Conservation (phyloP, 2,888 invertebrate genomes). For the Omphaloscelis lunosa region DNA sequence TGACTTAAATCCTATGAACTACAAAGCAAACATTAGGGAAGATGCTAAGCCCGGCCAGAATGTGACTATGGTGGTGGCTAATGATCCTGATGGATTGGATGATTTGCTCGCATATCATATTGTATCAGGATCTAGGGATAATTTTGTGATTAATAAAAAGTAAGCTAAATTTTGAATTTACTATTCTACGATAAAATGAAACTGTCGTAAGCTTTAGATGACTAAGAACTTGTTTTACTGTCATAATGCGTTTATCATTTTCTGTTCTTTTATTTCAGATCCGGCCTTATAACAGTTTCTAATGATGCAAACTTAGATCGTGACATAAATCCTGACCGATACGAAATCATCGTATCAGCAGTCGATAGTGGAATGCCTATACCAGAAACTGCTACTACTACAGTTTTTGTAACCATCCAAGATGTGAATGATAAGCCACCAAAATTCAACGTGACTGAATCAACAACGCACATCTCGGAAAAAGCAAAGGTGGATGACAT, state of each 20-base stretch:
- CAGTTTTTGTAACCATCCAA: conserved; percentile 93
- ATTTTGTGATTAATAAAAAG: conserved; percentile 94
- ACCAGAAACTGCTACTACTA: conserved; percentile 94
- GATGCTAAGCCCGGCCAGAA: conserved; percentile 93
- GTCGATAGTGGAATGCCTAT: conserved; percentile 94
- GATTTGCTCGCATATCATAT: conserved; percentile 93
- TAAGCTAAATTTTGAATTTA: conserved; percentile 76
- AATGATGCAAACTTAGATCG: conserved; percentile 93
- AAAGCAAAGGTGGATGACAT: conserved; percentile 91
- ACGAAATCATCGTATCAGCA: conserved; percentile 93
- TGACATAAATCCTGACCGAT: conserved; percentile 92
- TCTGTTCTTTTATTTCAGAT: conserved; percentile 81
- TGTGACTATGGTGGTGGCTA: conserved; percentile 93
- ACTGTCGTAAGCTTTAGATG: background rate
- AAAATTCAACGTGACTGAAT: conserved; percentile 92
- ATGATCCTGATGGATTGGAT: conserved; percentile 95
- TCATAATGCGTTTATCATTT: background rate
- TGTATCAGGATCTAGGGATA: conserved; percentile 94
- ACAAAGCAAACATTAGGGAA: conserved; percentile 93
- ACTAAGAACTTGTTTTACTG: background rate
- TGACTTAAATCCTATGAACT: conserved; percentile 92
- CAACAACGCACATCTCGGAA: conserved; percentile 93
- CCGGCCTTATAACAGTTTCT: conserved; percentile 93
- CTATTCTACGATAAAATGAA: background rate
- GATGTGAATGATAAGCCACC: conserved; percentile 96